Conservation (phyloP, 2,888 invertebrate species). For the Mimachlamys varia region DNA sequence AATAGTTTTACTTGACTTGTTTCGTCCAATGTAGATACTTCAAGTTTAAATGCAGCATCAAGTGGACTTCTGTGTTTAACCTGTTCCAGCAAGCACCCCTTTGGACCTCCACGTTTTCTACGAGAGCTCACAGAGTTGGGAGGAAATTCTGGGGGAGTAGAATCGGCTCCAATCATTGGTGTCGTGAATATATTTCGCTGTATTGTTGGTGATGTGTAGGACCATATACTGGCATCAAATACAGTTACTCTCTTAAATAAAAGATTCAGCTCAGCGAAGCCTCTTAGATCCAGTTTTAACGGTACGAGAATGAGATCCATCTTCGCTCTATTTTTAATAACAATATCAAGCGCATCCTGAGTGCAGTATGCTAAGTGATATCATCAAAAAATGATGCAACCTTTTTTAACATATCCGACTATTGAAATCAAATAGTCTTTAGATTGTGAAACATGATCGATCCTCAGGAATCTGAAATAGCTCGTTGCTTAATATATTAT, state of each 20-base stretch:
- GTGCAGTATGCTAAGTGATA: too few relatives aligned
- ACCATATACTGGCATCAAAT: conserved; percentile 61
- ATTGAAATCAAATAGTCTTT: too few relatives aligned
- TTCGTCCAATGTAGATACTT: conserved; percentile 61
- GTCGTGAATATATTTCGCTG: conserved; percentile 57
- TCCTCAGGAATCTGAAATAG: too few relatives aligned
- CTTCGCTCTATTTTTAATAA: conserved; percentile 47
- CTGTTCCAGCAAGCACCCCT: conserved; percentile 62
- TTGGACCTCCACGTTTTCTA: conserved; percentile 45
- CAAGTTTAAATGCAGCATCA: conserved; percentile 62
- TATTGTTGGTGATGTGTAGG: conserved; percentile 54
- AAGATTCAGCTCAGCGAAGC: conserved; percentile 56
- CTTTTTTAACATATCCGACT: too few relatives aligned
- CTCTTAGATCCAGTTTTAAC: conserved; percentile 55
- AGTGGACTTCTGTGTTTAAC: conserved; percentile 55
- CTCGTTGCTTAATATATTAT: too few relatives aligned
- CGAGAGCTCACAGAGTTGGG: conserved; percentile 51
- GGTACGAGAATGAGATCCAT: conserved; percentile 64
- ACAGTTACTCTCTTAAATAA: conserved; percentile 50
- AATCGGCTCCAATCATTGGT: conserved; percentile 54
- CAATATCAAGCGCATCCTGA: too few relatives aligned
- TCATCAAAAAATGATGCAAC: too few relatives aligned
- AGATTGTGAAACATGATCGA: too few relatives aligned
- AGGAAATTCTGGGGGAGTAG: conserved; percentile 54
- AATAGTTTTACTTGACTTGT: conserved; percentile 61